Conservation (phyloP, 2,888 invertebrate species). For the Hemaris fuciformis region DNA sequence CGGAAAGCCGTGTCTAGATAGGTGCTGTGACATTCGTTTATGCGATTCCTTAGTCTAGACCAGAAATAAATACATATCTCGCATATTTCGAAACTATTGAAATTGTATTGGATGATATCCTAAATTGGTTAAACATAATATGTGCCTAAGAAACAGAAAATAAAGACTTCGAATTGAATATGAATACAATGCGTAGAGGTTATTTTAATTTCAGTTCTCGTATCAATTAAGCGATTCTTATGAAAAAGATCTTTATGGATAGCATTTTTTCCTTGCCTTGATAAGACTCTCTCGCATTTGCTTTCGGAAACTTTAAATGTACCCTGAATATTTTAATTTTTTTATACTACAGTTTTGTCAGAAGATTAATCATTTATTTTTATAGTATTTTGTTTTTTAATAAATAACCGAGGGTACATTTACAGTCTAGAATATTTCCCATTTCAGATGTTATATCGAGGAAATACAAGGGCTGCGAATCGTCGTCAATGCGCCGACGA, state of each 20-base stretch:
- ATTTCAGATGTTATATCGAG: conserved; percentile 69
- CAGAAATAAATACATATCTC: no score
- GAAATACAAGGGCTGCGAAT: conserved; percentile 62
- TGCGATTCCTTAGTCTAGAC: not conserved
- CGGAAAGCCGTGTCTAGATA: conserved; percentile 23
- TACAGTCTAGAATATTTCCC: conserved; percentile 59
- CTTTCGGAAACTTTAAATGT: conserved; percentile 54
- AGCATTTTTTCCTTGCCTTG: not conserved
- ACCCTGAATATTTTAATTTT: conserved; percentile 39
- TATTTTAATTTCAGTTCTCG: no score
- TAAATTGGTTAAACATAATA: no score
- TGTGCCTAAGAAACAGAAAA: no score
- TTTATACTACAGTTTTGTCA: conserved; percentile 13
- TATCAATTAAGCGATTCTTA: no score
- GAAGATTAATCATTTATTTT: conserved; percentile 14
- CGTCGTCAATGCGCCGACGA: conserved; percentile 68
- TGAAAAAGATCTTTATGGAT: not conserved
- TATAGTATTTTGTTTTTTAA: conserved; percentile 25
- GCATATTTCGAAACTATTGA: no score
- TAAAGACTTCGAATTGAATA: no score
- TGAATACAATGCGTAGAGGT: no score
- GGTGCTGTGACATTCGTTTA: not conserved
- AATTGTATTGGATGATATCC: no score
- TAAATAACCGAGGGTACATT: conserved; percentile 64
- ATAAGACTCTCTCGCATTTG: not conserved